A percentile compares a stretch with the other conserved stretches of the same genome.
Conservation (phyloP, 2,888 invertebrate genomes). For the Thyatira batis region DNA sequence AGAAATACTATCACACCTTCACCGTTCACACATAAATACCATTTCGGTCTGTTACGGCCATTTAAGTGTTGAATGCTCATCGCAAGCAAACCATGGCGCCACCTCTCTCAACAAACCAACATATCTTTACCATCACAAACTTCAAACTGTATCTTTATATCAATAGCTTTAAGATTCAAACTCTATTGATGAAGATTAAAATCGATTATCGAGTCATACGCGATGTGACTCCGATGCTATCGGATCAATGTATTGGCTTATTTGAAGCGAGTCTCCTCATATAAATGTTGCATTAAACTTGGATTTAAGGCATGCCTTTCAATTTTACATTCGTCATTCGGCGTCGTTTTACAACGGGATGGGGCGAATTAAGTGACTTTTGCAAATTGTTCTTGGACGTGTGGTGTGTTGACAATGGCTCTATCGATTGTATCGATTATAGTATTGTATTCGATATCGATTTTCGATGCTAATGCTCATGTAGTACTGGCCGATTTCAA, state of each 20-base stretch:
- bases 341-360: conserved; percentile 68
- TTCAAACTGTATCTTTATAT: background rate
- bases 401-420: conserved; percentile 31
- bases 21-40: conserved; percentile 34
- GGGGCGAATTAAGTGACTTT: conserved; percentile 61
- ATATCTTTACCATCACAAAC: conserved; percentile 21
- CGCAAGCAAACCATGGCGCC: conserved; percentile 58
- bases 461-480: background rate
- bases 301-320: conserved; percentile 66
- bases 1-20: conserved; percentile 24
- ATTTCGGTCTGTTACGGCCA: conserved; percentile 44
- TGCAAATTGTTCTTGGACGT: conserved; percentile 66
- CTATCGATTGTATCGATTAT: conserved; percentile 46
- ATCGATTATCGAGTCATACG: conserved; percentile 35
- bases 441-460: conserved; percentile 20
- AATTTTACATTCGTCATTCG: conserved; percentile 76
- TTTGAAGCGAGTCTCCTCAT: conserved; percentile 59
- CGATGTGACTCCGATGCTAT: conserved; percentile 56
- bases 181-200: background rate
- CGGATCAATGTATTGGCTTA: conserved; percentile 62
- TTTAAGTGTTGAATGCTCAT: conserved; percentile 44
- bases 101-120: conserved; percentile 45
- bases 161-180: conserved; percentile 15
- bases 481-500: background rate
- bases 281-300: conserved; percentile 67